Percentiles rank a stretch among this genome's conserved stretches.
Conservation (phyloP, 2,888 invertebrate species). For the Tryphoninae sp. region DNA sequence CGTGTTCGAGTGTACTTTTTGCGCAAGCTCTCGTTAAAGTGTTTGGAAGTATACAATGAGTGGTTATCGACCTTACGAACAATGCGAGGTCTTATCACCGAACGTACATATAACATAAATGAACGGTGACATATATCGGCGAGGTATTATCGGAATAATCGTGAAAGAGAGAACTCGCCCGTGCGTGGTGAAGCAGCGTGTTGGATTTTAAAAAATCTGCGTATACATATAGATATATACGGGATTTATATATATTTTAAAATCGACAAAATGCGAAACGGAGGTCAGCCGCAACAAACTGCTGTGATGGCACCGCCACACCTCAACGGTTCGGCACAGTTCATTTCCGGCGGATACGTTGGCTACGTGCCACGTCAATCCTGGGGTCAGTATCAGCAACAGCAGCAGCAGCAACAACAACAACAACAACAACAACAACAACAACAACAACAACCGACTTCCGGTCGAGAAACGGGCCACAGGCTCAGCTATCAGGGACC, state of each 20-base stretch:
- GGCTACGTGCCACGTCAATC: conserved; percentile 82
- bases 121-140: not conserved
- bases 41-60: not conserved
- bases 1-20: not conserved
- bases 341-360: conserved; percentile 83
- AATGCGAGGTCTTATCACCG: conserved; percentile 9
- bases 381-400: conserved; percentile 82
- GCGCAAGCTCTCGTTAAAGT: not conserved
- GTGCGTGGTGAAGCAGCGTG: not conserved
- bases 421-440: conserved; percentile 64
- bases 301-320: conserved; percentile 81
- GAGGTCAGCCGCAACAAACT: conserved; percentile 78
- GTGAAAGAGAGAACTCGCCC: not conserved
- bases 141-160: conserved; percentile 3
- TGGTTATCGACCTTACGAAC: conserved; percentile 16
- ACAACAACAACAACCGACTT: conserved; percentile 57
- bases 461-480: conserved; percentile 66
- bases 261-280: conserved; percentile 76
- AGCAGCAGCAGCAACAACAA: conserved; percentile 62
- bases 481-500: conserved; percentile 63
- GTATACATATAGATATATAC: conserved; percentile 8
- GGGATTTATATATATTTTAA: conserved; percentile 2
- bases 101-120: conserved; percentile 1
- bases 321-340: conserved; percentile 80
- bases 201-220: not conserved